Conservation (phyloP, 2,113 vertebrate genomes). For the Leucopternis melanops region DNA sequence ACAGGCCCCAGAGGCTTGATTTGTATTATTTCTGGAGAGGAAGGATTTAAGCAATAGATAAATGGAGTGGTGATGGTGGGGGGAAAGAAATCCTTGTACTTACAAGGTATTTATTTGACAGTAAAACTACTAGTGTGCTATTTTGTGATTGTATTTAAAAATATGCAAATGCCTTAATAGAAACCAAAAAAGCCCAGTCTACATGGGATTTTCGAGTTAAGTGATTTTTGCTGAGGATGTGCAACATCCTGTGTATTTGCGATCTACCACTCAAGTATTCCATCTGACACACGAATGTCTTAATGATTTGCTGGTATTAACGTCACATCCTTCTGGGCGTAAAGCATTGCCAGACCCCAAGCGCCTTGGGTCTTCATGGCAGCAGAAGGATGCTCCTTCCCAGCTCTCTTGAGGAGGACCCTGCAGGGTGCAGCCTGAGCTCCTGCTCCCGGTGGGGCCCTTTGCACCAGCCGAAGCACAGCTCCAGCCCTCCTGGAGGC, state of each 20-base stretch:
- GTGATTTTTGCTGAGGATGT: neutral
- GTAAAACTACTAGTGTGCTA: neutral
- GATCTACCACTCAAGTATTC: accelerated
- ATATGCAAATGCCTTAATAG: neutral
- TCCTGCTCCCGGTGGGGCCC: neutral
- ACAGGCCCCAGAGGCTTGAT: conserved; percentile 59
- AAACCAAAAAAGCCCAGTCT: neutral
- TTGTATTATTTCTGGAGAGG: conserved; percentile 57
- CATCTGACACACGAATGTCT: neutral
- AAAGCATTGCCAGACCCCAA: neutral
- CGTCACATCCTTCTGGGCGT: neutral
- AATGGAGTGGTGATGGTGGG: neutral
- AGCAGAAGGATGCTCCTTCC: neutral
- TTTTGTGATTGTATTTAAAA: conserved; percentile 14
- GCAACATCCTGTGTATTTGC: neutral
- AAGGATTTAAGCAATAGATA: conserved; percentile 64
- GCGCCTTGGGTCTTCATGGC: accelerated
- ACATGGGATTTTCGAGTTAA: neutral
- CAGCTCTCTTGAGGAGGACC: neutral
- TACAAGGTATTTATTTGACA: conserved; percentile 41
- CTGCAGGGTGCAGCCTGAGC: neutral
- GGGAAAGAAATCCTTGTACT: conserved; percentile 29
- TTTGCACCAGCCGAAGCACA: neutral
- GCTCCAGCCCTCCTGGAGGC: neutral
- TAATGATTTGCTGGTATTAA: neutral